These are phyloP conservation scores for Acrocera orbiculus DNA, from an alignment of 2,888 invertebrate genomes.

Conservation along the genomic window DNA sequence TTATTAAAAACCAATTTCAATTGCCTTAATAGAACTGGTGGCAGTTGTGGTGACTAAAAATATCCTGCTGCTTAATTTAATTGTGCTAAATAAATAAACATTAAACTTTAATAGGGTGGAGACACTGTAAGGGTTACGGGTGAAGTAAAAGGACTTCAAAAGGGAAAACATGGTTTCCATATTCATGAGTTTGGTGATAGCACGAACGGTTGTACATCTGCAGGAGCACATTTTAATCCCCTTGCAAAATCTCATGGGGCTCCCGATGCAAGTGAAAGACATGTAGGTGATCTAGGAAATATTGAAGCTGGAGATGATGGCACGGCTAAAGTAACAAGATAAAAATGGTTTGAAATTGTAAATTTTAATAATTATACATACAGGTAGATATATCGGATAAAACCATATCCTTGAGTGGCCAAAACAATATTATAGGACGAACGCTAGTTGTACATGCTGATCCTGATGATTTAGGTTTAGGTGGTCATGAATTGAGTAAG, in stretches of 20 bases:
- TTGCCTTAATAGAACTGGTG: too few relatives aligned
- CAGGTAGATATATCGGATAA: conserved; percentile 42
- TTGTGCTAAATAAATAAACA: too few relatives aligned
- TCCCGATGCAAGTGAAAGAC: conserved; percentile 53
- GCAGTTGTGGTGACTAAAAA: too few relatives aligned
- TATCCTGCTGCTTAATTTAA: too few relatives aligned
- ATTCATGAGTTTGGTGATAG: conserved; percentile 94
- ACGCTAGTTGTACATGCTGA: conserved; percentile 84
- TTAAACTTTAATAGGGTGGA: too few relatives aligned
- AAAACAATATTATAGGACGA: conserved; percentile 64
- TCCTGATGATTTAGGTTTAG: conserved; percentile 82
- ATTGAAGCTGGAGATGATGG: conserved; percentile 46
- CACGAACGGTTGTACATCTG: conserved; percentile 88
- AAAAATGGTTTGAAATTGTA: neutral
- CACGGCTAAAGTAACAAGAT: conserved; percentile 36
- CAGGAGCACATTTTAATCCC: conserved; percentile 90
- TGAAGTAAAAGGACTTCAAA: conserved; percentile 55
- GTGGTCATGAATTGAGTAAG: conserved; percentile 82
- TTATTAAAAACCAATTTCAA: too few relatives aligned
- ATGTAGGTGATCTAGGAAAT: conserved; percentile 85
- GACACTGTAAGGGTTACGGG: conserved; percentile 69
- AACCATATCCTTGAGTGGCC: conserved; percentile 47
- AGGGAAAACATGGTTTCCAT: conserved; percentile 63
- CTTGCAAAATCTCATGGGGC: conserved; percentile 62
- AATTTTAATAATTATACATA: neutral